Evolutionary conservation across 2,888 invertebrate genomes (phyloP), one percentile per base, ranked within the genome.

Genomic region (Lasioglossum malachurum): DNA sequence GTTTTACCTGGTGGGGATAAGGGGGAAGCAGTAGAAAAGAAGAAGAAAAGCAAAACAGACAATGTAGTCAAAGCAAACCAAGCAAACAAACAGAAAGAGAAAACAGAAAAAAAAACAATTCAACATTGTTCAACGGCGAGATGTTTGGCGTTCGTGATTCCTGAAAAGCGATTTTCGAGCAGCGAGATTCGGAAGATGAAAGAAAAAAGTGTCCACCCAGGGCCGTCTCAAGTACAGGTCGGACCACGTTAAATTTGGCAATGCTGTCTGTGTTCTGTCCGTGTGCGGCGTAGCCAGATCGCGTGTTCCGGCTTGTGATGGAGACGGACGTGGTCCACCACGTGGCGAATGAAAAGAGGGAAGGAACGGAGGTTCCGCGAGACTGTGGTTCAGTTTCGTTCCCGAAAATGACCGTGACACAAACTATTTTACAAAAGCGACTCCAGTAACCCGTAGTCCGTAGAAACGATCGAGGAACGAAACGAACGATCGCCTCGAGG

Each of bases 101-200:
- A 12, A 72, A 27, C 19, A 44, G 7, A 27, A 8, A 74, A 31
- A 31, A 73, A 5, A 2, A 64, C n/a, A 31, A 31, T 31, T 60
- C 60, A 69, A 75, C 31, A 57, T 75, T 73, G 49, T 74, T 80
- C 75, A 49, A 49, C 75, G 49, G 80, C 49, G 75, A 69, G 64
- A 73, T 49, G 41, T 76, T 76, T 31, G 60, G 44, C 44, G 75
- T 80, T 75, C 75, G 49, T 31, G 16, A 80, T 74, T 64, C 46
- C 46, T 27, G 35, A 67, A 53, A 27, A 80, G 23, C 78, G 74
- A 46, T 73, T 75, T 53, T 73, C 73, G 49, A 23, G 60, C n/a
- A 19, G 16, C 16, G 16, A 57, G 35, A 19, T 60, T 27, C 60
- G 60, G 60, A 16, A 27, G 23, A 23, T 8, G 53, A n/a, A 23